Base-by-base conservation (phyloP, 30 jellyfish, hydroid and myxozoan genomes). In the Turritopsis dohrnii region DNA sequence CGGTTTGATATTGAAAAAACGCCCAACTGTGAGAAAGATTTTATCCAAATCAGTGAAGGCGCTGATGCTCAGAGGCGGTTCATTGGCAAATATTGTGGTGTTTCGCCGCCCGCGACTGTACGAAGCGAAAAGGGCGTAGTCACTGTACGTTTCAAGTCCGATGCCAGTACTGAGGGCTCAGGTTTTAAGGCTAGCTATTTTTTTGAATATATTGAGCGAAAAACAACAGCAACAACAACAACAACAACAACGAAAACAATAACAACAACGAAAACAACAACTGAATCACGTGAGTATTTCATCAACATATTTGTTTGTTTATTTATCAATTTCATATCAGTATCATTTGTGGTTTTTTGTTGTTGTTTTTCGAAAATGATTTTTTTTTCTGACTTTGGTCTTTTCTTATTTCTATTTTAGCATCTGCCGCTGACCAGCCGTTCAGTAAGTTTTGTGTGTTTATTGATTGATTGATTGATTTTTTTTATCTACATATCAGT, bases 41-140 rank as follows among this genome's bases (percentile, higher is more conserved):
- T 72, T 54, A 73, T 94, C 29, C 19, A 75, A 0, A 81, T 94
- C 8, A 60, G 83, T 30, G 89, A 85, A 4, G 92, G 92, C 3
- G 72, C 23, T 54, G 52, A 53, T 1, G 65, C 24, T 31, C 76
- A 77, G 27, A 85, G 27, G 8, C 54, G 52, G 65, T 53, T 28
- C 17, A 31, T 86, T 8, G 97, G 97, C 20, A 85, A 84, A 71
- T 89, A 75, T 71, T 94, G 99, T 84, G 99, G 99, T 71, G 75
- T 72, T 17, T 65, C 83, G 21, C 74, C 74, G 18, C 95, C 97
- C 27, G 7, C 60, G 17, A 31, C 85, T 53, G 0, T 82, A 20
- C 84, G 71, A 16, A 80, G 71, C 52, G 53, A 65, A 19, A 30
- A 28, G 23, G 79, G 79, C 24, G 83, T 80, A n/a, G 23, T 80